Base-by-base conservation (phyloP, 2,113 vertebrate species). In the Callipepla squamata region DNA sequence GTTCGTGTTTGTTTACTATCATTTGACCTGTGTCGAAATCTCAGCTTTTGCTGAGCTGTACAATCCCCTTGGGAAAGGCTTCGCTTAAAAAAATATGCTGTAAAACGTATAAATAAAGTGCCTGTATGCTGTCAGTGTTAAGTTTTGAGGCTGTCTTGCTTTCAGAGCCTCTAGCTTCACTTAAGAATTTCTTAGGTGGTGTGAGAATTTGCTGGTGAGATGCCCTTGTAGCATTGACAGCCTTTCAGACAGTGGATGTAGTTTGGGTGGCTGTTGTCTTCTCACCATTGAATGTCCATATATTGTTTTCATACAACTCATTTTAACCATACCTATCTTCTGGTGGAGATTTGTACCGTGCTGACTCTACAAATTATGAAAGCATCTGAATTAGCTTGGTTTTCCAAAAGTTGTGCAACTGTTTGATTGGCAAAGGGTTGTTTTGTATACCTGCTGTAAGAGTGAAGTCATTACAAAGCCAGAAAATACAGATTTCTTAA, bases 21-120 rank as follows among this genome's bases (percentile, higher is more conserved):
- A 9, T 77, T 77, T 95, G 93, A 95, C 72, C 85, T 80, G 2
- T 91, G 88, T 90, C 74, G 92, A 88, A 95, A 95, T 93, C 82
- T 74, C 36, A 73, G 70, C 48, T 91, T 75, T 77, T 65, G 45
- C 42, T 53, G 45, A 82, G 82, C 62, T 42, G 44, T 1, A 0
- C 74, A 61, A 66, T 79, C 66, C 45, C 36, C 45, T 80, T 70
- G 85, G 91, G 78, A 72, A 87, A 77, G 38, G n/a, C 66, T 50
- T 85, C 68, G 36, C 40, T 82, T 80, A 3, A 73, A 81, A 38
- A 73, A 20, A 55, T 28, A 30, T 5, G 19, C 68, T 68, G 21
- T 34, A 89, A 42, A 73, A 16, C 23, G 1, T 67, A 6, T 20
- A 30, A 36, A 23, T 68, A 11, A 82, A 87, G 26, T 47, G 25